These are phyloP conservation scores for Sinodicranocentrus sp. DNA, from an alignment of 2,888 invertebrate species.

Conservation along the genomic window DNA sequence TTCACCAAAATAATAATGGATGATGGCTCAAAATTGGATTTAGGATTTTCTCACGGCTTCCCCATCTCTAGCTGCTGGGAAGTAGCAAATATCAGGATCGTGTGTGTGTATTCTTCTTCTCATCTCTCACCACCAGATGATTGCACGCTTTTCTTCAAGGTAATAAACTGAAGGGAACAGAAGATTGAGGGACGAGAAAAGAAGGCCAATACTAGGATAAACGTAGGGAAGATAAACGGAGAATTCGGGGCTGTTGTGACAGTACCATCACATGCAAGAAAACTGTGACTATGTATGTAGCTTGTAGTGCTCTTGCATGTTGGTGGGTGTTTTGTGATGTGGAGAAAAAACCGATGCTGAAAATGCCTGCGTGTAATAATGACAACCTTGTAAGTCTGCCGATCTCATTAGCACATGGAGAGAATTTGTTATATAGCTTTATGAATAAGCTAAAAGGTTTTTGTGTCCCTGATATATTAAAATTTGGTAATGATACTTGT, in stretches of 20 bases:
- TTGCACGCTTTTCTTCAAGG: neutral
- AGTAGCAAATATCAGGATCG: neutral
- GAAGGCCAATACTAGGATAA: neutral
- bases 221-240: neutral
- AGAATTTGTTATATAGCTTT: no score
- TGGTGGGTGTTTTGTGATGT: neutral
- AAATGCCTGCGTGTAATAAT: neutral
- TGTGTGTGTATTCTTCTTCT: neutral
- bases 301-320: neutral
- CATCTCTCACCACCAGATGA: neutral
- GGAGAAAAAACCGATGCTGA: neutral
- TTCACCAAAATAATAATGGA: slow-evolving; percentile 65
- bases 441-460: no score
- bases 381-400: no score
- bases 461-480: no score
- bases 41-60: slow-evolving; percentile 63
- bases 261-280: neutral
- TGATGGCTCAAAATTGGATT: slow-evolving; percentile 65
- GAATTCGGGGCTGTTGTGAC: slow-evolving; percentile 5
- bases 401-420: no score
- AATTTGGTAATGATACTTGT: no score
- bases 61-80: neutral
- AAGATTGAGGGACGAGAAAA: neutral
- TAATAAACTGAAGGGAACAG: slow-evolving; percentile 10
- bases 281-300: neutral